These are phyloP conservation scores for Sicus ferrugineus DNA, from an alignment of 2,888 invertebrate genomes.

Conservation along the genomic window DNA sequence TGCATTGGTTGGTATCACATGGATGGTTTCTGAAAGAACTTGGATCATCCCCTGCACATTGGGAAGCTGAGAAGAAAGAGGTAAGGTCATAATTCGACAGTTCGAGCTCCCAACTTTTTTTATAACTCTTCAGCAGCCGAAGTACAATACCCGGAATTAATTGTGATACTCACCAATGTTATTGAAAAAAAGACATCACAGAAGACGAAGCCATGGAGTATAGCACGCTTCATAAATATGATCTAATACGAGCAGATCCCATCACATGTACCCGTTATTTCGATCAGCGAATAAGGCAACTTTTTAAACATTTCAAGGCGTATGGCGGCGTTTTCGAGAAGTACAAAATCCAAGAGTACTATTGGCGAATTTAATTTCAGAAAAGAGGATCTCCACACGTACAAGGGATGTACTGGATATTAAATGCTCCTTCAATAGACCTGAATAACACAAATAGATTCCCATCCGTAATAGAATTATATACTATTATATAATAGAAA, in stretches of 20 bases:
- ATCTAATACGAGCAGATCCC: slow-evolving; percentile 29
- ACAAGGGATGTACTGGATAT: slow-evolving; percentile 36
- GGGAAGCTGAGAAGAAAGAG: slow-evolving; percentile 39
- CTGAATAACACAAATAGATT: neutral
- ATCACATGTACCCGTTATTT: slow-evolving; percentile 33
- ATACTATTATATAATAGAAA: neutral
- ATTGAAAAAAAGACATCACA: slow-evolving; percentile 9
- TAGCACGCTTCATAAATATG: slow-evolving; percentile 20
- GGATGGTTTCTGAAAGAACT: slow-evolving; percentile 34
- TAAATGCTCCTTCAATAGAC: slow-evolving; percentile 27
- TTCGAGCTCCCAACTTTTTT: slow-evolving; percentile 35
- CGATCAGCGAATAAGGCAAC: slow-evolving; percentile 27
- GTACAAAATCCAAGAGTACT: slow-evolving; percentile 28
- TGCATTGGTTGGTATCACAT: no score
- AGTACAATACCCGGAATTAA: slow-evolving; percentile 18
- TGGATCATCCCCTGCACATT: slow-evolving; percentile 39
- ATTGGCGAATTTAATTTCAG: slow-evolving; percentile 39
- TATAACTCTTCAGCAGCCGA: slow-evolving; percentile 32
- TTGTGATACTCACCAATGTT: slow-evolving; percentile 21
- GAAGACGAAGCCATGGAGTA: slow-evolving; percentile 27
- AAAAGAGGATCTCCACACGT: slow-evolving; percentile 37
- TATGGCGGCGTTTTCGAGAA: slow-evolving; percentile 20
- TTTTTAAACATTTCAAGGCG: slow-evolving; percentile 31
- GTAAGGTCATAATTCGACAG: slow-evolving; percentile 35
- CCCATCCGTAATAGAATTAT: slow-evolving; percentile 24